Conservation (phyloP, 2,113 vertebrate species). For the Elgaria multicarinata region DNA sequence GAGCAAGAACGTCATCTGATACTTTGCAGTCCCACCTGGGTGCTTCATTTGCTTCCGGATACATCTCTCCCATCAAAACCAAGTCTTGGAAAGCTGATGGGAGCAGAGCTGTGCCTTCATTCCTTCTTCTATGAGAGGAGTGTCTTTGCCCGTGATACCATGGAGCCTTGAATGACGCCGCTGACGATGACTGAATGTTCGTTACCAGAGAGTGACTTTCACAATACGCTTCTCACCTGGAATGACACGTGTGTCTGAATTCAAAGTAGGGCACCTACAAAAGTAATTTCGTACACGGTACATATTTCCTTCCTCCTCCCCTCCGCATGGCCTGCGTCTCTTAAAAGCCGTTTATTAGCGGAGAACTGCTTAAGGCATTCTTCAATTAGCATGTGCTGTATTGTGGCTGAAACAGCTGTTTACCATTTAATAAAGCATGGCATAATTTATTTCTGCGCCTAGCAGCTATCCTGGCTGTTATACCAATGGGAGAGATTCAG, state of each 20-base stretch:
- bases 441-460: conserved; percentile 76
- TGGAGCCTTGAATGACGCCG: conserved; percentile 62
- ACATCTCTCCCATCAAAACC: conserved; percentile 47
- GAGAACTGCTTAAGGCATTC: conserved; percentile 78
- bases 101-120: conserved; percentile 44
- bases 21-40: conserved; percentile 5
- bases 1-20: conserved; percentile 14
- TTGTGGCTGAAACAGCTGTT: conserved; percentile 82
- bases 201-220: conserved; percentile 61
- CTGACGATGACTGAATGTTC: conserved; percentile 68
- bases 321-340: conserved; percentile 15
- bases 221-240: conserved; percentile 67
- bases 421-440: conserved; percentile 86
- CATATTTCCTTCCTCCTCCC: conserved; percentile 32
- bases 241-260: conserved; percentile 68
- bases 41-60: background rate
- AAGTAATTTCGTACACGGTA: conserved; percentile 61
- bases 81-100: conserved; percentile 31
- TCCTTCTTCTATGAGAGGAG: conserved; percentile 45
- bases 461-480: conserved; percentile 58
- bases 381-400: conserved; percentile 81
- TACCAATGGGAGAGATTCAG: conserved; percentile 58
- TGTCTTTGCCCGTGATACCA: conserved; percentile 57
- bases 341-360: conserved; percentile 78
- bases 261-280: conserved; percentile 59